A percentile compares a stretch with the other conserved stretches of the same genome.
Evolutionary conservation across 1,140 invertebrate species (phyloP).

Genomic region (Ostrea denselamellosa): DNA sequence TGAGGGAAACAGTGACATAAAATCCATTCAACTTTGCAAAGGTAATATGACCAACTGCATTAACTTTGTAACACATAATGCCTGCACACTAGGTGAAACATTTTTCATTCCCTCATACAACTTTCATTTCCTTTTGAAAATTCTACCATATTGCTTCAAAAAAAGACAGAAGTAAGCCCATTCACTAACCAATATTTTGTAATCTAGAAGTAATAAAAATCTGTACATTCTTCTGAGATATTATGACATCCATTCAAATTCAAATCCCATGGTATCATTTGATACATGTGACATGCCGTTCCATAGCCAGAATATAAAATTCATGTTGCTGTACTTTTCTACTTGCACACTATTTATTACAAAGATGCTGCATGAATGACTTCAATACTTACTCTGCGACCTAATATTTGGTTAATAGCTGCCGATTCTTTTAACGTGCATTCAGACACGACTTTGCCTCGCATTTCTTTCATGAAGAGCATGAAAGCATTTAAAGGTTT

Average conservation of each 20-base stretch:
- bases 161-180: not conserved
- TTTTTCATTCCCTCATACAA: not conserved
- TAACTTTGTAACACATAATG: slow-evolving; percentile 17
- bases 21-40: slow-evolving; percentile 33
- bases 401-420: slow-evolving; percentile 99
- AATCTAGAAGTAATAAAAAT: not conserved
- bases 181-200: not conserved
- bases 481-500: slow-evolving; percentile 99
- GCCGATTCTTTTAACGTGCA: slow-evolving; percentile 99
- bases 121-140: not conserved
- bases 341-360: not conserved
- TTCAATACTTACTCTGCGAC: slow-evolving; percentile 88
- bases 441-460: slow-evolving; percentile 98
- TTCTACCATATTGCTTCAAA: not conserved
- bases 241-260: slow-evolving; percentile 20
- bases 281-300: not conserved
- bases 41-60: slow-evolving; percentile 28
- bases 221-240: not conserved
- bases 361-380: slow-evolving; percentile 6
- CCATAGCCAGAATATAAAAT: not conserved
- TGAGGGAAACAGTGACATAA: not conserved
- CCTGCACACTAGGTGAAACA: slow-evolving; percentile 25
- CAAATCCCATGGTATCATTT: slow-evolving; percentile 12
- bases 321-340: not conserved
- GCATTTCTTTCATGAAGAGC: slow-evolving; percentile 99